Evolutionary conservation across 2,797 vertebrate genomes (phyloP).

Genomic region (Bradypus variegatus): DNA sequence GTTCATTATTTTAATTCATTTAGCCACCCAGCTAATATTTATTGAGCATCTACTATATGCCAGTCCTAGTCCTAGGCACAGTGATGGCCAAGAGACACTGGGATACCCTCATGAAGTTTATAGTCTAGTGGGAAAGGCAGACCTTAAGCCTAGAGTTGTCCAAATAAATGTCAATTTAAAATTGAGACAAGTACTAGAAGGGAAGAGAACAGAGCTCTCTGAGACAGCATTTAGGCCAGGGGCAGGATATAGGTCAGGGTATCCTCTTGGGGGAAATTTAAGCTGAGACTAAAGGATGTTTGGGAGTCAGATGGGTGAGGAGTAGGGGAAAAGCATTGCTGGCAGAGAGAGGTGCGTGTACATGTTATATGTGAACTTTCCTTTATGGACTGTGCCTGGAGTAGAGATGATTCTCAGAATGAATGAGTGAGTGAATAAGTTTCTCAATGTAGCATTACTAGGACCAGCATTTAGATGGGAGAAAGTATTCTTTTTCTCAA

Average conservation of each 20-base stretch:
- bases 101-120: neutral
- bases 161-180: neutral
- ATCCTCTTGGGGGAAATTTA: neutral
- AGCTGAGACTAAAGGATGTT: neutral
- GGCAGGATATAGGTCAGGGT: neutral
- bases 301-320: neutral
- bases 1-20: neutral
- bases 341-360: neutral
- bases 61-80: neutral
- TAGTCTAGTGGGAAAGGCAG: neutral
- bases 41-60: neutral
- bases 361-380: neutral
- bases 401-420: neutral
- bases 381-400: neutral
- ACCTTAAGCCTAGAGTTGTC: neutral
- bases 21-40: neutral
- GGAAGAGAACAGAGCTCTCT: neutral
- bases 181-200: neutral
- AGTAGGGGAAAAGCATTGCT: neutral
- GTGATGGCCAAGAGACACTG: neutral
- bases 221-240: neutral
- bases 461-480: neutral
- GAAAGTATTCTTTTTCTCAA: neutral
- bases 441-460: neutral
- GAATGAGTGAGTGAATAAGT: neutral